Evolutionary conservation across 1,140 invertebrate genomes (phyloP).

Genomic region (Drosophila kepulauana): DNA sequence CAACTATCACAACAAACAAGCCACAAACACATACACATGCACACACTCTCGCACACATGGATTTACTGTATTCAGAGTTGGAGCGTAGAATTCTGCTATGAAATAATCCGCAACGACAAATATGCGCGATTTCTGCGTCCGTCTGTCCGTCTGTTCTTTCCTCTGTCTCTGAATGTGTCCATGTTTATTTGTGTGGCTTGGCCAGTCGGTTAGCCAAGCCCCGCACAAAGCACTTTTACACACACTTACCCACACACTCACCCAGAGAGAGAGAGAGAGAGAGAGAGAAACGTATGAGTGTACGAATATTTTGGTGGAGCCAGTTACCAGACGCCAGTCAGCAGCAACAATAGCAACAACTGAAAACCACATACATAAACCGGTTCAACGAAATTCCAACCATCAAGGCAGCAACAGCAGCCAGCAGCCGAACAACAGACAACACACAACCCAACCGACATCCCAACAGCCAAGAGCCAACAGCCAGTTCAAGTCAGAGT

Average conservation of each 20-base stretch:
- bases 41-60: not conserved
- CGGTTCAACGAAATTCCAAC: slow-evolving; percentile 73
- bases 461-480: slow-evolving; percentile 23
- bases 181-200: slow-evolving; percentile 55
- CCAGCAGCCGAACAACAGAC: slow-evolving; percentile 26
- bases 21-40: slow-evolving; percentile 32
- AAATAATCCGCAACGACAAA: slow-evolving; percentile 77
- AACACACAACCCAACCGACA: slow-evolving; percentile 34
- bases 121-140: slow-evolving; percentile 65
- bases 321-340: slow-evolving; percentile 69
- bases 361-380: slow-evolving; percentile 64
- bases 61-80: slow-evolving; percentile 20
- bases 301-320: slow-evolving; percentile 74
- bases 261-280: not conserved
- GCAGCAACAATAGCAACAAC: slow-evolving; percentile 53
- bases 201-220: slow-evolving; percentile 75
- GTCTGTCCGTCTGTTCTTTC: not conserved
- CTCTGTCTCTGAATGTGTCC: slow-evolving; percentile 28
- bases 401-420: slow-evolving; percentile 34
- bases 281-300: slow-evolving; percentile 15
- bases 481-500: slow-evolving; percentile 44
- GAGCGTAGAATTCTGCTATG: slow-evolving; percentile 68
- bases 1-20: slow-evolving; percentile 38
- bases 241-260: slow-evolving; percentile 21
- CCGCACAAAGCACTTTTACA: slow-evolving; percentile 60